phyloP scores from a whole-genome alignment of 1,140 invertebrate genomes.

The Calosoma granatense region DNA sequence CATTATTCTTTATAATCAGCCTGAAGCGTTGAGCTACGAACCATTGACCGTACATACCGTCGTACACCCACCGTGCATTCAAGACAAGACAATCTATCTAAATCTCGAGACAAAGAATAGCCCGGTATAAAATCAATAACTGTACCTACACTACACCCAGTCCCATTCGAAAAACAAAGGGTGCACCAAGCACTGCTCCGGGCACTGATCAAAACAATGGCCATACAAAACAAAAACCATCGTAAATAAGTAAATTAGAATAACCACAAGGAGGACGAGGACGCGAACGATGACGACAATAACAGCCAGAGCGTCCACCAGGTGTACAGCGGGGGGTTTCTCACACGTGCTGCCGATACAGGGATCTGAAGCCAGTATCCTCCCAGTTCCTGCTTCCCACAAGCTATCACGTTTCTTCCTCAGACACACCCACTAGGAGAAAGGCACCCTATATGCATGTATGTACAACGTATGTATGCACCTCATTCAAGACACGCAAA shows the following conservation, averaged over 20 bases:
- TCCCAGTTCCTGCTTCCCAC: conserved; percentile 6
- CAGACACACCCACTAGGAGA: conserved; percentile 5
- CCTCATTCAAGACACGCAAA: conserved; percentile 1
- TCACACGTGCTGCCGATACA: not conserved
- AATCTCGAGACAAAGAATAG: not conserved
- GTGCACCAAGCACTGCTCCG: not conserved
- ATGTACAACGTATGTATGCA: no score
- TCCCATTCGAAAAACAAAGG: not conserved
- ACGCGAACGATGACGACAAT: no score
- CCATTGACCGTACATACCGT: no score
- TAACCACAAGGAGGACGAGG: no score
- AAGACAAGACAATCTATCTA: not conserved
- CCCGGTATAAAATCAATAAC: not conserved
- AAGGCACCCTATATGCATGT: no score
- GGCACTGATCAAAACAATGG: not conserved
- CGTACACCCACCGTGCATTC: not conserved
- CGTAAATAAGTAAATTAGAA: no score
- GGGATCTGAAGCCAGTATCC: not conserved
- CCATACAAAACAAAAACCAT: not conserved
- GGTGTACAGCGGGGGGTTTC: not conserved
- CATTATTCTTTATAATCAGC: not conserved
- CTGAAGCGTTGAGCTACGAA: no score
- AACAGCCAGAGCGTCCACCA: no score
- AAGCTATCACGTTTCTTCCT: conserved; percentile 7
- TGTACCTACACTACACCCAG: not conserved